Conservation (phyloP, 2,888 invertebrate species). For the Apodemia zela region DNA sequence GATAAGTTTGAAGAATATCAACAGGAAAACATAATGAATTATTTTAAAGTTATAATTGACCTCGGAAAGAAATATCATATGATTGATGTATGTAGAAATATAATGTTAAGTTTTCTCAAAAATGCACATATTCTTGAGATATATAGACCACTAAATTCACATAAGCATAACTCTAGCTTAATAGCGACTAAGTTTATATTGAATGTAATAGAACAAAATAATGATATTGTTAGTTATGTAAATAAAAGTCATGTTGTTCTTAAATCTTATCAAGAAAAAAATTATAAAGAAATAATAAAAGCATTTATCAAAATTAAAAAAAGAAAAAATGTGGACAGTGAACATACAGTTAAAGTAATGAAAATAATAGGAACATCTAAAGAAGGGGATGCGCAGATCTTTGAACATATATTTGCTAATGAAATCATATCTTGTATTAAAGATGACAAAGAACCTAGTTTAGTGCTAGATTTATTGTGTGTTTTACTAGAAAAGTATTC, state of each 20-base stretch:
- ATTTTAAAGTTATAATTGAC: conserved; percentile 53
- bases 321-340: conserved; percentile 51
- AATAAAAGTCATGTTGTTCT: conserved; percentile 56
- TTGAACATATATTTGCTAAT: conserved; percentile 58
- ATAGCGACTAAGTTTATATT: conserved; percentile 58
- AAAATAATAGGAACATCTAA: conserved; percentile 57
- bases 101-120: conserved; percentile 55
- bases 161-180: conserved; percentile 46
- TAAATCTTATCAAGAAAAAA: conserved; percentile 76
- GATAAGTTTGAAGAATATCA: conserved; percentile 44
- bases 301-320: conserved; percentile 70
- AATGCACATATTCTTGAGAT: conserved; percentile 62
- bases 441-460: conserved; percentile 69
- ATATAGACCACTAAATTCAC: conserved; percentile 54
- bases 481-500: conserved; percentile 70
- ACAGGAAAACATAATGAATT: conserved; percentile 47
- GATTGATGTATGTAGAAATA: conserved; percentile 50
- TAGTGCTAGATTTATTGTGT: conserved; percentile 73
- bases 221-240: conserved; percentile 52
- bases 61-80: conserved; percentile 52
- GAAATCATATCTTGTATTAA: conserved; percentile 56
- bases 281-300: conserved; percentile 65
- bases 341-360: conserved; percentile 62
- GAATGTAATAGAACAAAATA: conserved; percentile 48
- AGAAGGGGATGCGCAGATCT: conserved; percentile 62